Evolutionary conservation across 2,797 vertebrate species (phyloP).

Genomic region (Anguilla marmorata): DNA sequence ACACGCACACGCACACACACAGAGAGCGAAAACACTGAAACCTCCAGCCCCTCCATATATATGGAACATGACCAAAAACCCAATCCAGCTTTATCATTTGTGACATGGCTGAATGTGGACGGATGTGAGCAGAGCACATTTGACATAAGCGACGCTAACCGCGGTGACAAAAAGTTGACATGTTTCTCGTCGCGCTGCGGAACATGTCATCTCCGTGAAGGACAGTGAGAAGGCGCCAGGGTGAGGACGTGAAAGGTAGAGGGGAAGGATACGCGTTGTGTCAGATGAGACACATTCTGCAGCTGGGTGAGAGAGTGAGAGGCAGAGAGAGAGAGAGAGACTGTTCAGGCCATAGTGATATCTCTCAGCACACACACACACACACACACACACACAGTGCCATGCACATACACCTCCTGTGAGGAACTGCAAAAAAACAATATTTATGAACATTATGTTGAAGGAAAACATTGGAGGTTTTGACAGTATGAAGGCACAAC

Average conservation of each 20-base stretch:
- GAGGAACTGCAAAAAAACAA: not conserved
- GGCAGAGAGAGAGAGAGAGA: not conserved
- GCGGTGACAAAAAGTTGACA: conserved; percentile 92
- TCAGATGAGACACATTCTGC: conserved; percentile 78
- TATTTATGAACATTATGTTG: not conserved
- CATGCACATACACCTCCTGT: not conserved
- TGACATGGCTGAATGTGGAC: conserved; percentile 87
- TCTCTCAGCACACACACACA: conserved; percentile 60
- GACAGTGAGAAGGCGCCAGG: conserved; percentile 80
- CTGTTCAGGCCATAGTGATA: conserved; percentile 60
- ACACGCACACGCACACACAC: conserved; percentile 34
- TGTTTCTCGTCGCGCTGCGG: conserved; percentile 76
- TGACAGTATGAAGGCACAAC: not conserved
- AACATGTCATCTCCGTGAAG: conserved; percentile 83
- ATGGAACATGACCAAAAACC: conserved; percentile 30
- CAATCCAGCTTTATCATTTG: conserved; percentile 79
- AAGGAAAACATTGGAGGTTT: not conserved
- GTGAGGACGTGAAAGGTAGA: conserved; percentile 81
- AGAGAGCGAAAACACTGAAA: conserved; percentile 30
- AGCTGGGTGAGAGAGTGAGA: conserved; percentile 66
- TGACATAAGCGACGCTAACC: conserved; percentile 94
- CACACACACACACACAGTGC: not conserved
- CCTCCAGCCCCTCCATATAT: conserved; percentile 40
- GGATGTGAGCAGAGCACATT: conserved; percentile 91
- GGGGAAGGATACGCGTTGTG: conserved; percentile 70